Evolutionary conservation across 1,140 invertebrate species (phyloP).

Genomic region (Drosophila bocqueti): DNA sequence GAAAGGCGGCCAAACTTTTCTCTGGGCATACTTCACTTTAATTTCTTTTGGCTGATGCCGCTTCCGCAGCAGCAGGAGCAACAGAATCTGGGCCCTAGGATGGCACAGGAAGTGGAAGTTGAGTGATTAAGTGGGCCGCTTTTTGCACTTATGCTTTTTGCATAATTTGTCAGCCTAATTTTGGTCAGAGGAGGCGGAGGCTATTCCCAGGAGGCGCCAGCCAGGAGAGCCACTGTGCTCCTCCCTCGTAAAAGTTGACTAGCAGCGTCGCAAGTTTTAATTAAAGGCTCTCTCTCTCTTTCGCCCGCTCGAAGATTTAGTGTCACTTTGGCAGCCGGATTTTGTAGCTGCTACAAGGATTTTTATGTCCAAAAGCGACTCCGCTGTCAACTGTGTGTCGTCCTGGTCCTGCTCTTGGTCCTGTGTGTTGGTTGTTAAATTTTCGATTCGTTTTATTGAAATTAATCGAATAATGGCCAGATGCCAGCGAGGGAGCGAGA

Average conservation of each 20-base stretch:
- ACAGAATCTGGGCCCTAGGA: constrained; percentile 1
- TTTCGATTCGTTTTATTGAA: constrained; percentile 74
- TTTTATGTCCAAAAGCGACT: constrained; percentile 33
- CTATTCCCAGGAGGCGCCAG: constrained; percentile 6
- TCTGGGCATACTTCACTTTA: constrained; percentile 66
- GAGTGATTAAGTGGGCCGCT: constrained; percentile 78
- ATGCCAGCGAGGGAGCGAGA: constrained; percentile 23
- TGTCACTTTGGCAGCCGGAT: constrained; percentile 26
- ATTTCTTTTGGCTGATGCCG: constrained; percentile 64
- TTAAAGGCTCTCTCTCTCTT: constrained; percentile 18
- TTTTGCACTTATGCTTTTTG: constrained; percentile 77
- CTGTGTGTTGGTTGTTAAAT: constrained; percentile 44
- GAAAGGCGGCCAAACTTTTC: constrained; percentile 73
- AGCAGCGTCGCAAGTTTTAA: constrained; percentile 41
- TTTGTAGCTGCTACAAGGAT: constrained; percentile 40
- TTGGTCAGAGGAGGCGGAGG: constrained; percentile 1
- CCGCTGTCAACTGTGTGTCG: constrained; percentile 26
- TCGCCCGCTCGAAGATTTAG: constrained; percentile 15
- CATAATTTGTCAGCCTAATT: constrained; percentile 68
- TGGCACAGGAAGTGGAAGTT: constrained; percentile 66
- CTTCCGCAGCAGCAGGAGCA: constrained; percentile 2
- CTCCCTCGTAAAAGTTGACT: constrained; percentile 38
- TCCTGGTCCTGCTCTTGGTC: neutral
- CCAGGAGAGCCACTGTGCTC: constrained; percentile 1
- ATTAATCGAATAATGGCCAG: constrained; percentile 74